Evolutionary conservation across 2,113 vertebrate genomes (phyloP).

Genomic region (Melospiza georgiana): DNA sequence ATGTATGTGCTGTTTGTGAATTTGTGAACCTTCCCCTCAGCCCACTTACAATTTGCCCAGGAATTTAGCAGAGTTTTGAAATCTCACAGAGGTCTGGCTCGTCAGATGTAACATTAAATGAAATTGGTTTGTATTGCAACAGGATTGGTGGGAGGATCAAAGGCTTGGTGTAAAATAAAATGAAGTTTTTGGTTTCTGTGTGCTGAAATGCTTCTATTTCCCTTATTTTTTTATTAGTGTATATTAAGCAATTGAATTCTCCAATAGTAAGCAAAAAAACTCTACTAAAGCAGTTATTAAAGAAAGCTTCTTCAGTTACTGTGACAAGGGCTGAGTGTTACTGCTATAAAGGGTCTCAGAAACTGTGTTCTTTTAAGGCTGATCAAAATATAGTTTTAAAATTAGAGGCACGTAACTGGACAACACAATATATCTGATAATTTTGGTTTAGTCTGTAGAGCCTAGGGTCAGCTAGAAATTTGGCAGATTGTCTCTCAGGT

Average conservation of each 20-base stretch:
- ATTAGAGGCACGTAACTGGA: background rate
- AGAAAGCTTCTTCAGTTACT: conserved; percentile 50
- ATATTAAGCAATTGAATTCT: conserved; percentile 63
- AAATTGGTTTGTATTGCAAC: conserved; percentile 16
- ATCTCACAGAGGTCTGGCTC: background rate
- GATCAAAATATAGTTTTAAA: conserved; percentile 62
- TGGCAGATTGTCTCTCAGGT: conserved; percentile 67
- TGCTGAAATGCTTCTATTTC: conserved; percentile 12
- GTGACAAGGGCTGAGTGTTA: conserved; percentile 32
- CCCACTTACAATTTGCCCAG: background rate
- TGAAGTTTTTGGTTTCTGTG: background rate
- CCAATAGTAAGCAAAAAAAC: conserved; percentile 39
- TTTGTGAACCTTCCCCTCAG: background rate
- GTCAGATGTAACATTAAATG: background rate
- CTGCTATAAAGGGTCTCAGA: conserved; percentile 30
- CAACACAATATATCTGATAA: conserved; percentile 22
- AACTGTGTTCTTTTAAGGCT: conserved; percentile 44
- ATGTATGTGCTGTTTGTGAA: rapidly evolving
- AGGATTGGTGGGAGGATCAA: conserved; percentile 23
- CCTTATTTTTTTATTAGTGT: conserved; percentile 48
- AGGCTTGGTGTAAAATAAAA: conserved; percentile 39
- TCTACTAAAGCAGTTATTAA: conserved; percentile 43
- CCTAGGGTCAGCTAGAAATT: conserved; percentile 66
- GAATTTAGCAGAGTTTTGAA: conserved; percentile 12
- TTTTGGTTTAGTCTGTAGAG: conserved; percentile 67